These are phyloP conservation scores for Pachypanchax playfairii DNA, from an alignment of 2,113 vertebrate species.

Conservation along the genomic window DNA sequence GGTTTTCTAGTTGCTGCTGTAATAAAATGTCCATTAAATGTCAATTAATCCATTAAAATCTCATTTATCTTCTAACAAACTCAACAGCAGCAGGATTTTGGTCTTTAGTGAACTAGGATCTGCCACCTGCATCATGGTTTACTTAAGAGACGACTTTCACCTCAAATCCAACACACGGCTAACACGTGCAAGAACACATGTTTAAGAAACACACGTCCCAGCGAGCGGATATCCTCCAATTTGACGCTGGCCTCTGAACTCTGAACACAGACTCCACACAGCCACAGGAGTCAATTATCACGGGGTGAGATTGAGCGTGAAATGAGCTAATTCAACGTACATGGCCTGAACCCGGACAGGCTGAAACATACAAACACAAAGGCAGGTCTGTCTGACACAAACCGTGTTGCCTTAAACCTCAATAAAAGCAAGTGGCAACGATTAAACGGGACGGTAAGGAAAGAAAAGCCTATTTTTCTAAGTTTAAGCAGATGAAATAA, in stretches of 20 bases:
- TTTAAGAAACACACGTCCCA: conserved; percentile 42
- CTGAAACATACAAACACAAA: conserved; percentile 20
- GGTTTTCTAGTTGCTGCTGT: conserved; percentile 3
- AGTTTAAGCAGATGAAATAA: background rate
- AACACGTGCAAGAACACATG: conserved; percentile 47
- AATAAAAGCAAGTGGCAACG: conserved; percentile 80
- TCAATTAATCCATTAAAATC: conserved; percentile 30
- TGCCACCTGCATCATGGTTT: conserved; percentile 24
- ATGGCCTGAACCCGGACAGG: conserved; percentile 41
- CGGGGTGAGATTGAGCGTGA: conserved; percentile 57
- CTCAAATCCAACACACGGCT: conserved; percentile 50
- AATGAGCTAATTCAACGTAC: conserved; percentile 62
- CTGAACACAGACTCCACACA: conserved; percentile 15
- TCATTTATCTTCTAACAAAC: conserved; percentile 17
- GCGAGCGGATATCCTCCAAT: conserved; percentile 57
- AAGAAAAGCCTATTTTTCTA: no score
- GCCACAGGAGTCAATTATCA: conserved; percentile 54
- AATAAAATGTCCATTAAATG: no score
- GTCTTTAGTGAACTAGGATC: background rate
- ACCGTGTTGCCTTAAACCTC: conserved; percentile 69
- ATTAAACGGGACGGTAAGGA: conserved; percentile 74
- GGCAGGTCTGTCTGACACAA: conserved; percentile 61
- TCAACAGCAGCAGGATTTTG: conserved; percentile 6
- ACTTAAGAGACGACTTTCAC: conserved; percentile 27
- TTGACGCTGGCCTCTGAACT: conserved; percentile 40